Conservation (phyloP, 2,113 vertebrate genomes). For the Gambusia affinis region DNA sequence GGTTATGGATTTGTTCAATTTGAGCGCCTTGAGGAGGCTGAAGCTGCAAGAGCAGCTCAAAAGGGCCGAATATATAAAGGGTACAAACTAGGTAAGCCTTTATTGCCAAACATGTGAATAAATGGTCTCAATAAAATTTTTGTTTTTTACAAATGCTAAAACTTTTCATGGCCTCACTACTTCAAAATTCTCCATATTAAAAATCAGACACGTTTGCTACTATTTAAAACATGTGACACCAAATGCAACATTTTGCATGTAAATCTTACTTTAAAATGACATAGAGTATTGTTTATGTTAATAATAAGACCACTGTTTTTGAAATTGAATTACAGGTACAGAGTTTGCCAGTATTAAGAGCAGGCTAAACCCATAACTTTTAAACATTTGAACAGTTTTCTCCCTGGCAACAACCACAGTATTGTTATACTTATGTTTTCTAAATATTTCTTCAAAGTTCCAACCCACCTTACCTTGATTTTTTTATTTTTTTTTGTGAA, state of each 20-base stretch:
- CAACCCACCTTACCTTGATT: neutral
- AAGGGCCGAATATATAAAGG: constrained; percentile 89
- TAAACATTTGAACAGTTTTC: neutral
- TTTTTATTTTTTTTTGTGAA: no score
- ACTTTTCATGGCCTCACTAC: neutral
- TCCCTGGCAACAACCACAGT: neutral
- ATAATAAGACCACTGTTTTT: no score
- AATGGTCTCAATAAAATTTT: constrained; percentile 4
- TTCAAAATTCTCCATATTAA: neutral
- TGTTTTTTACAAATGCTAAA: neutral
- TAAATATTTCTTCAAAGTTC: no score
- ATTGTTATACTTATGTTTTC: neutral
- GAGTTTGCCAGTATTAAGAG: no score
- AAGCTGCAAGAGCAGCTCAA: constrained; percentile 87
- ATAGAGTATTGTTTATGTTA: no score
- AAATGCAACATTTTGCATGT: constrained; percentile 7
- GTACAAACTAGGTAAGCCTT: constrained; percentile 90
- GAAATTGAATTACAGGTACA: no score
- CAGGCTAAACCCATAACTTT: neutral
- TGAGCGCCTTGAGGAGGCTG: constrained; percentile 88
- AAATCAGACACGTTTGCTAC: neutral
- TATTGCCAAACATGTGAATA: constrained; percentile 47
- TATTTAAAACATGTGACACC: neutral
- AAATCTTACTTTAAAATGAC: no score
- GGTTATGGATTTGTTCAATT: constrained; percentile 90